Evolutionary conservation across 1,140 invertebrate genomes (phyloP).

Genomic region (Sminthurides bifidus): DNA sequence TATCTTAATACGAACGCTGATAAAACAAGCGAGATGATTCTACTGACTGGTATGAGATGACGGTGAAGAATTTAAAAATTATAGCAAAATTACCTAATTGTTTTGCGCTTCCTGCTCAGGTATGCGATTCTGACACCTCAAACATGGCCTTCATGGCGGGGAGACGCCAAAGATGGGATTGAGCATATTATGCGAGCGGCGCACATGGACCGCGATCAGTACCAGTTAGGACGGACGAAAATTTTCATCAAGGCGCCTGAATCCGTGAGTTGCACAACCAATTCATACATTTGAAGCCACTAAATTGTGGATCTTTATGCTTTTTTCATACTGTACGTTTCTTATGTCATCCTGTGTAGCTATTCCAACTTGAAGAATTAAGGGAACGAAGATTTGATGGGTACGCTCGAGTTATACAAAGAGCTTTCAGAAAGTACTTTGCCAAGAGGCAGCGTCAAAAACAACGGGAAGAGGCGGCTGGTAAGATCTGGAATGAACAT

Average conservation of each 20-base stretch:
- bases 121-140: constrained; percentile 58
- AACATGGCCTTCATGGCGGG: constrained; percentile 54
- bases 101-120: constrained; percentile 36
- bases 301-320: too few species aligned
- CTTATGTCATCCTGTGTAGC: too few species aligned
- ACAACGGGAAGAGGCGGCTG: constrained; percentile 49
- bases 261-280: constrained; percentile 49
- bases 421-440: constrained; percentile 57
- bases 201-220: constrained; percentile 54
- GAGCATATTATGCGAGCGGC: constrained; percentile 48
- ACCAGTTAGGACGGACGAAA: constrained; percentile 58
- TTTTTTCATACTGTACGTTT: too few species aligned
- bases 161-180: constrained; percentile 48
- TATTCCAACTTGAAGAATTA: constrained; percentile 61
- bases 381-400: constrained; percentile 58
- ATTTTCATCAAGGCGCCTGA: constrained; percentile 66
- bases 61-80: not conserved
- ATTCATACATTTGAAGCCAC: too few species aligned
- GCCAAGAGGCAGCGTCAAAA: constrained; percentile 49
- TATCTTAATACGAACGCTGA: too few species aligned
- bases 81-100: constrained; percentile 2
- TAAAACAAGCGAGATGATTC: not conserved
- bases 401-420: constrained; percentile 58
- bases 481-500: too few species aligned
- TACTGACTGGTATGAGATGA: not conserved